Base-by-base conservation (phyloP, 2,797 vertebrate species). In the Darevskia nairensis region DNA sequence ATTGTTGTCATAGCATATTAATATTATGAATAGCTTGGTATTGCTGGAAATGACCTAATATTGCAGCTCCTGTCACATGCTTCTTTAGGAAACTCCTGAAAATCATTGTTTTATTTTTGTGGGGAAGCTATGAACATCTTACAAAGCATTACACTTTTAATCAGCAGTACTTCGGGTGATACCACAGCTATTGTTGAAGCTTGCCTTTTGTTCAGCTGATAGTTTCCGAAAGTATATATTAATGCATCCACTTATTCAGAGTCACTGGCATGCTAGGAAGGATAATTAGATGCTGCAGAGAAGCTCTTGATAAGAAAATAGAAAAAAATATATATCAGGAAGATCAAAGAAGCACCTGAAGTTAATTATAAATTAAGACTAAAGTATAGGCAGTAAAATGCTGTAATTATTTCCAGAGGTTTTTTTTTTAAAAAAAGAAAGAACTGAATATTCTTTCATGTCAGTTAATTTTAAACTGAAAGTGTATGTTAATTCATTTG, bases 281-380 rank as follows among this genome's bases (percentile, higher is more conserved):
- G 9, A 39, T 93, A 95, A 96, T 96, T 95, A 90, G n/a, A 90
- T 85, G 72, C 82, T 93, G 88, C 80, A n/a, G 86, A 66, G 87
- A 92, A 79, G 77, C 50, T 89, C 92, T 85, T 92, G 94, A 95
- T 94, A 95, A 93, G 90, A 87, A 95, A 94, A 93, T 87, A 77
- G 82, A 85, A 89, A 86, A 32, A 1, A 27, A 81, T 41, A 66
- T 84, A 94, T 94, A 94, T 94, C 86, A 82, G 82, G 50, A 89
- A 85, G 91, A 96, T 96, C 92, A 94, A 95, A 95, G 87, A 92
- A 93, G 82, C 84, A 93, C 89, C 92, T 94, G 90, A 95, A 90
- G 85, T 93, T 95, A 95, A 95, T 96, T 93, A 94, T 82, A 89
- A 94, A 94, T 94, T 91, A 94, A 71, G 76, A 89, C 85, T 91